These are phyloP conservation scores for Invenusta paracnida DNA, from an alignment of 2,888 invertebrate genomes.

Conservation along the genomic window DNA sequence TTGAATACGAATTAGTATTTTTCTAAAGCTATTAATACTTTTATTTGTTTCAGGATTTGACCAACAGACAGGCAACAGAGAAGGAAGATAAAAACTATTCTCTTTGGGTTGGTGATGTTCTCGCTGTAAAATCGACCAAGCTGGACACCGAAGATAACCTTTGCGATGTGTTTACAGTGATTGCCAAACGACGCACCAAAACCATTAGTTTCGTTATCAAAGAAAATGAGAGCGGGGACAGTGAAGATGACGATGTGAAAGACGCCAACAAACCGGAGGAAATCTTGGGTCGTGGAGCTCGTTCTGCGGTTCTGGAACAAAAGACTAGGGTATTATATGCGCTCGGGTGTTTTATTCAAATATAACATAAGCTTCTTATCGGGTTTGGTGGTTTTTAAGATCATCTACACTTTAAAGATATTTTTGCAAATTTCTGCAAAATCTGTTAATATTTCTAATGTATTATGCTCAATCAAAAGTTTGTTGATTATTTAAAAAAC, in stretches of 20 bases:
- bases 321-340: slow-evolving; percentile 78
- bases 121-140: slow-evolving; percentile 69
- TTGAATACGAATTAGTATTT: no score
- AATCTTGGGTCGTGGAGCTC: slow-evolving; percentile 71
- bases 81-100: slow-evolving; percentile 77
- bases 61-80: slow-evolving; percentile 70
- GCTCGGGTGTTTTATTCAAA: no score
- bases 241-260: slow-evolving; percentile 66
- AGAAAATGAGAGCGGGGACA: slow-evolving; percentile 30
- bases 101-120: slow-evolving; percentile 90
- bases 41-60: no score
- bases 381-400: no score
- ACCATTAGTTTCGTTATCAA: slow-evolving; percentile 34
- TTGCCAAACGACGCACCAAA: slow-evolving; percentile 36
- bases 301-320: slow-evolving; percentile 84
- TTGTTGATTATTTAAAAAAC: no score
- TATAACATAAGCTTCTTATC: no score
- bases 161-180: slow-evolving; percentile 8
- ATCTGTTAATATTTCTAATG: no score
- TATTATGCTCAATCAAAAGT: no score
- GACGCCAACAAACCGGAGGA: slow-evolving; percentile 61
- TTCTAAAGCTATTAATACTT: no score
- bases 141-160: slow-evolving; percentile 50
- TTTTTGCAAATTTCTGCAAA: no score
- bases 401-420: no score